Evolutionary conservation across 2,888 invertebrate genomes (phyloP).

Genomic region (Hoplodrina ambigua): DNA sequence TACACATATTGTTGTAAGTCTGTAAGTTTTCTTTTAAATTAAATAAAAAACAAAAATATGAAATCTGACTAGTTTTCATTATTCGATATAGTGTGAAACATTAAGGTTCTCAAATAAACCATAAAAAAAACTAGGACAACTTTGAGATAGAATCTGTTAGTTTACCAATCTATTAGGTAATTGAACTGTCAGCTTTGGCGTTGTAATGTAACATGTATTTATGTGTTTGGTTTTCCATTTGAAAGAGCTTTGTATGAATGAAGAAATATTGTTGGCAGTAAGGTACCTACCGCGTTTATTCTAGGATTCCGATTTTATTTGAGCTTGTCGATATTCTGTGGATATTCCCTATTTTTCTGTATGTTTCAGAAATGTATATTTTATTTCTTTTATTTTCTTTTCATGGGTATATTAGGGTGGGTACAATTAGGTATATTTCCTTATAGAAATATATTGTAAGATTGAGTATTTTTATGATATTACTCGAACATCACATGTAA

Average conservation of each 20-base stretch:
- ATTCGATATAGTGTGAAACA: too few relatives aligned
- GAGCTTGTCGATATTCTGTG: not conserved
- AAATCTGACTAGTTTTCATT: too few relatives aligned
- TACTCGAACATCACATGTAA: not conserved
- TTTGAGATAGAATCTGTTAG: not conserved
- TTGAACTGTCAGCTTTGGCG: constrained; percentile 6
- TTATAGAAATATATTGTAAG: not conserved
- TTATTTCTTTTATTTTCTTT: not conserved
- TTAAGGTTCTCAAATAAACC: too few relatives aligned
- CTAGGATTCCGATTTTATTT: not conserved
- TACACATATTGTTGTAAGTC: too few relatives aligned
- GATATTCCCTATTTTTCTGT: not conserved
- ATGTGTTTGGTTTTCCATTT: constrained; percentile 14
- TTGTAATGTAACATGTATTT: not conserved
- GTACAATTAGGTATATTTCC: not conserved
- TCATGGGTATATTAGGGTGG: too few relatives aligned
- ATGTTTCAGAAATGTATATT: not conserved
- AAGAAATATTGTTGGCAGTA: constrained; percentile 7
- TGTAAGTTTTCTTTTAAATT: too few relatives aligned
- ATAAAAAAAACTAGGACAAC: not conserved
- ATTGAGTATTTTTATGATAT: not conserved
- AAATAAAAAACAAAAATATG: too few relatives aligned
- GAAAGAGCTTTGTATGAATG: constrained; percentile 10
- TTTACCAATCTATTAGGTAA: constrained; percentile 7
- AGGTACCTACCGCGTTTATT: not conserved